Conservation (phyloP, 2,797 vertebrate species). For the Sphenopsis melanotis region DNA sequence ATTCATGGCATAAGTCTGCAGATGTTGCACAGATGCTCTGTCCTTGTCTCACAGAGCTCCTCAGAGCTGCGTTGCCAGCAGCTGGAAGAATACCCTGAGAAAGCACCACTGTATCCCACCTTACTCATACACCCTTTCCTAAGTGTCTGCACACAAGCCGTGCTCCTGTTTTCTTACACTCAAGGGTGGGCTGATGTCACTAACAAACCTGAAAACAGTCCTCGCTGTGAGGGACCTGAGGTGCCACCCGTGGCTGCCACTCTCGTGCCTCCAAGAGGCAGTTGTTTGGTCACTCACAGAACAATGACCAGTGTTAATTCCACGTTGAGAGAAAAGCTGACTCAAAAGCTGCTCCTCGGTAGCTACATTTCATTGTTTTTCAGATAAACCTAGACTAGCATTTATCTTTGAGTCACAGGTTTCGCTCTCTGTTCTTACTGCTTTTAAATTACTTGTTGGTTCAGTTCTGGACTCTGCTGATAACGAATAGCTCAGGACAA, state of each 20-base stretch:
- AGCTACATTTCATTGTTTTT: not conserved
- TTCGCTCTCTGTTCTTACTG: not conserved
- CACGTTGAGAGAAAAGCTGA: not conserved
- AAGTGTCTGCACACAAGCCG: not conserved
- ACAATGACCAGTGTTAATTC: not conserved
- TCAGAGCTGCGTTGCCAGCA: rapidly evolving
- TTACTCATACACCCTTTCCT: rapidly evolving
- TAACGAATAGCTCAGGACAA: slow-evolving; percentile 6
- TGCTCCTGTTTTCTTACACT: not conserved
- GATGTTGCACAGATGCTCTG: rapidly evolving
- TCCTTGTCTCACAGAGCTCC: not conserved
- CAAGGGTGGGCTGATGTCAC: not conserved
- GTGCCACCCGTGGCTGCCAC: not conserved
- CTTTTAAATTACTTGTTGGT: not conserved
- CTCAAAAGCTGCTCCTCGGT: not conserved
- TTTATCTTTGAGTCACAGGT: slow-evolving; percentile 52
- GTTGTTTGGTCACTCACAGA: not conserved
- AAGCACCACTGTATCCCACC: not conserved
- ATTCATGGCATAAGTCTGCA: not conserved
- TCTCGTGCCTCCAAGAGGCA: not conserved
- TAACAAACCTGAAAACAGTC: not conserved
- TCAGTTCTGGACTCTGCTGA: slow-evolving; percentile 33
- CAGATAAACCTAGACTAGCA: slow-evolving; percentile 2
- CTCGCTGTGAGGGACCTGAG: not conserved
- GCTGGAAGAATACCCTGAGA: not conserved